Evolutionary conservation across 23 tunicate genomes (phyloP).

Genomic region (Trididemnum clinides): DNA sequence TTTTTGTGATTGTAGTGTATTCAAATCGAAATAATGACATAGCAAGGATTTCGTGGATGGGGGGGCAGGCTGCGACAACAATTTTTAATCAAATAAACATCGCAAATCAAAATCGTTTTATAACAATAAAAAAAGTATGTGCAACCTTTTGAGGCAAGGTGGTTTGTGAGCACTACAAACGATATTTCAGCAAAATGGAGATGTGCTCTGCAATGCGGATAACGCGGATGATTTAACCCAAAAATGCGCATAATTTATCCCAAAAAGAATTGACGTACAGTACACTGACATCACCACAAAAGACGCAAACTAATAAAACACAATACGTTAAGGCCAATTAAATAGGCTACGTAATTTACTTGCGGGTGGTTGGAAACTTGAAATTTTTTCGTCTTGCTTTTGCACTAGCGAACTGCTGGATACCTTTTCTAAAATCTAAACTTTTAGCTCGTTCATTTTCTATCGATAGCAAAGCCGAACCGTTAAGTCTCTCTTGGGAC

Average conservation of each 20-base stretch:
- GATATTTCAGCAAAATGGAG: background rate
- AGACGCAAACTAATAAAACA: background rate
- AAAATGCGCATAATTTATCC: too few species aligned
- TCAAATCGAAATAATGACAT: background rate
- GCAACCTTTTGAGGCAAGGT: background rate
- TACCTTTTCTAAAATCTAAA: too few species aligned
- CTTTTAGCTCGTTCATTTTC: too few species aligned
- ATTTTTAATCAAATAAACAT: background rate
- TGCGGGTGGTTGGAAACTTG: too few species aligned
- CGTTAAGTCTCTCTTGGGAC: too few species aligned
- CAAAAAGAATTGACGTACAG: too few species aligned
- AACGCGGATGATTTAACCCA: too few species aligned
- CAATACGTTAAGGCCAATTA: too few species aligned
- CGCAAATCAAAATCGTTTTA: background rate
- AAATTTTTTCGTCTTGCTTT: too few species aligned
- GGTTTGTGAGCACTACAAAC: background rate
- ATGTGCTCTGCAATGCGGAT: too few species aligned
- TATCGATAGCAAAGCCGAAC: too few species aligned
- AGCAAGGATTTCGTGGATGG: background rate
- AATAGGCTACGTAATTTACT: background rate
- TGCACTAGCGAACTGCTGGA: too few species aligned
- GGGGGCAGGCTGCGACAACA: background rate
- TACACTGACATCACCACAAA: background rate
- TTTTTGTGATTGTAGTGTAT: background rate
- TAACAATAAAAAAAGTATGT: background rate